Percentiles rank a stretch among this genome's conserved stretches.
Conservation (phyloP, 2,113 vertebrate genomes). For the Todiramphus saurophagus region DNA sequence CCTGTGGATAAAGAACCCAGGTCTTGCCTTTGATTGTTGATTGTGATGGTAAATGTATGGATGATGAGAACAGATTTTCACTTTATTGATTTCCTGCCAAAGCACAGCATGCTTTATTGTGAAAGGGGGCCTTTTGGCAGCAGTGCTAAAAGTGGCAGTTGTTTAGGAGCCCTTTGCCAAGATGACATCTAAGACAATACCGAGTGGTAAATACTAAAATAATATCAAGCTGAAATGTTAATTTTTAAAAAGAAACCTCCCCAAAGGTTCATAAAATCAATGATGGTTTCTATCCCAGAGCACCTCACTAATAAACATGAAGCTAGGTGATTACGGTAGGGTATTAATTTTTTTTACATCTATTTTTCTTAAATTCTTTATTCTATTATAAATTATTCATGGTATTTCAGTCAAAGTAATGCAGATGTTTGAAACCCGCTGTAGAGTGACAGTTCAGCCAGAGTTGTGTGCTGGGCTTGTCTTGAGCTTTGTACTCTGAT, state of each 20-base stretch:
- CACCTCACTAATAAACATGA: conserved; percentile 6
- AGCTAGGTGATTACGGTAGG: conserved; percentile 41
- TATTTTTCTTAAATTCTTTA: conserved; percentile 62
- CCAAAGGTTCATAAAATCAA: conserved; percentile 72
- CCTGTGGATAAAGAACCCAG: conserved; percentile 99
- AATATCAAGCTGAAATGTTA: conserved; percentile 81
- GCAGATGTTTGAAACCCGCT: conserved; percentile 75
- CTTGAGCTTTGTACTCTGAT: conserved; percentile 44
- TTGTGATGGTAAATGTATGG: conserved; percentile 99
- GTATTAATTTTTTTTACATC: conserved; percentile 1
- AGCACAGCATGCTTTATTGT: conserved; percentile 97
- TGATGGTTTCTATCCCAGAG: conserved; percentile 55
- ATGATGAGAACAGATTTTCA: conserved; percentile 99
- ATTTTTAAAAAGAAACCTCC: conserved; percentile 72
- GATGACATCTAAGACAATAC: conserved; percentile 86
- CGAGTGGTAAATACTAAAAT: conserved; percentile 82
- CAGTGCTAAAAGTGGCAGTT: conserved; percentile 83
- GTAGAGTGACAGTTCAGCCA: conserved; percentile 69
- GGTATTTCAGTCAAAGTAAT: conserved; percentile 72
- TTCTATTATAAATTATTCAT: conserved; percentile 69
- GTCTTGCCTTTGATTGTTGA: conserved; percentile 99
- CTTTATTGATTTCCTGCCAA: conserved; percentile 99
- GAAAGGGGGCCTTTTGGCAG: conserved; percentile 86
- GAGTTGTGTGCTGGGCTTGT: conserved; percentile 44
- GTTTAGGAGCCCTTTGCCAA: conserved; percentile 85